Conservation (phyloP, 2,113 vertebrate genomes). For the Myocastor coypus region DNA sequence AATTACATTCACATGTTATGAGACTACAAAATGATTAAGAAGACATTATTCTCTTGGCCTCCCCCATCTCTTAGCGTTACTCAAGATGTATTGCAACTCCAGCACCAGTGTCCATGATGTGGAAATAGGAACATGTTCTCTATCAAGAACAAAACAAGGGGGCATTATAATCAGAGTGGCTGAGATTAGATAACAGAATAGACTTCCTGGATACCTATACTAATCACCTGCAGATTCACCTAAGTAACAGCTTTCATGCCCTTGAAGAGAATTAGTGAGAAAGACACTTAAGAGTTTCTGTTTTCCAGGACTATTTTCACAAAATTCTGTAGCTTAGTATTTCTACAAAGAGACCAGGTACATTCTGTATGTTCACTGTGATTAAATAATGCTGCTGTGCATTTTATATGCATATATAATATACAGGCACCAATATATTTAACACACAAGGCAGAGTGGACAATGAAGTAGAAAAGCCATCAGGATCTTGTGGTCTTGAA, state of each 20-base stretch:
- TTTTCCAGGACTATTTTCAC: conserved; percentile 20
- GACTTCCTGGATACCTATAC: conserved; percentile 60
- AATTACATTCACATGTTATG: background rate
- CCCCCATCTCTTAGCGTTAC: background rate
- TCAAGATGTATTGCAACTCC: background rate
- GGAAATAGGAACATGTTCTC: background rate
- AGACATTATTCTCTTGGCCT: background rate
- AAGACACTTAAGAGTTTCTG: background rate
- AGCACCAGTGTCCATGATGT: background rate
- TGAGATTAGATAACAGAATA: conserved; percentile 73
- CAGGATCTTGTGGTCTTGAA: background rate
- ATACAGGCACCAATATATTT: background rate
- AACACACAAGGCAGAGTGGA: background rate
- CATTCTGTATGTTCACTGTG: background rate
- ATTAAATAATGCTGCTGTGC: too few relatives aligned
- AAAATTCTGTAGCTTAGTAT: background rate
- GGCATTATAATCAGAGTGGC: conserved; percentile 1
- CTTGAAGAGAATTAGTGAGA: conserved; percentile 42
- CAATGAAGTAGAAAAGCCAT: background rate
- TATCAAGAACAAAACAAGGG: conserved; percentile 61
- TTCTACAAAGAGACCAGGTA: background rate
- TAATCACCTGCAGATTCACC: conserved; percentile 36
- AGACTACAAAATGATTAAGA: background rate
- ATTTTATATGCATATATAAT: background rate
- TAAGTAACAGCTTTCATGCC: background rate